Evolutionary conservation across 2,113 vertebrate species (phyloP), one percentile per base, ranked within the genome.

Genomic region (Steatornis caripensis): DNA sequence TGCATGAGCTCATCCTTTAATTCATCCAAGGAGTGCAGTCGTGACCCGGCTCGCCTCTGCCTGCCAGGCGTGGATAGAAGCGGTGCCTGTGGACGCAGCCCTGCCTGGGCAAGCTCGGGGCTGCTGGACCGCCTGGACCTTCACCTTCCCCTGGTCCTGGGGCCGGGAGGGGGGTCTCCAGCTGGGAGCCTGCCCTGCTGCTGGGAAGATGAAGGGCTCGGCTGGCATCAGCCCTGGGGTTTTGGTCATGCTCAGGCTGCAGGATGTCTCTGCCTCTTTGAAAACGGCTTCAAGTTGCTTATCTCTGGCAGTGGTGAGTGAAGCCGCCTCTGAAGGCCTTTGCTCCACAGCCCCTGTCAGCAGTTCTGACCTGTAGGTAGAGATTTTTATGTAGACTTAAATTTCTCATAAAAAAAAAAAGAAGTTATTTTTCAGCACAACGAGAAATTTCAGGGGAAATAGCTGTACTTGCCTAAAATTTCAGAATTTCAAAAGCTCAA

Each of bases 61-160:
- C 48, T 13, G 22, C 39, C 2, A 6, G 15, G 5, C 4, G 7
- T 5, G 15, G 36, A 2, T 17, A 6, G 1, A 45, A 54, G 66
- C 1, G 12, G 54, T 17, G 13, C 53, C n/a, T 16, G n/a, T n/a
- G n/a, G n/a, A n/a, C n/a, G n/a, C n/a, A n/a, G n/a, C n/a, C n/a
- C n/a, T n/a, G n/a, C n/a, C n/a, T n/a, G n/a, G n/a, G n/a, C n/a
- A n/a, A n/a, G n/a, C n/a, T n/a, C n/a, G n/a, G n/a, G n/a, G n/a
- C n/a, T n/a, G n/a, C n/a, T n/a, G n/a, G n/a, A n/a, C n/a, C n/a
- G n/a, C n/a, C n/a, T n/a, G n/a, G n/a, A n/a, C n/a, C n/a, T n/a
- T n/a, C n/a, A n/a, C 14, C 64, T 20, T 12, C 39, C 23, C 41
- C 26, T 39, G 34, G 21, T 9, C 17, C 54, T 37, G n/a, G n/a